Conservation (phyloP, 2,888 invertebrate genomes). For the Andrena chrysosceles region DNA sequence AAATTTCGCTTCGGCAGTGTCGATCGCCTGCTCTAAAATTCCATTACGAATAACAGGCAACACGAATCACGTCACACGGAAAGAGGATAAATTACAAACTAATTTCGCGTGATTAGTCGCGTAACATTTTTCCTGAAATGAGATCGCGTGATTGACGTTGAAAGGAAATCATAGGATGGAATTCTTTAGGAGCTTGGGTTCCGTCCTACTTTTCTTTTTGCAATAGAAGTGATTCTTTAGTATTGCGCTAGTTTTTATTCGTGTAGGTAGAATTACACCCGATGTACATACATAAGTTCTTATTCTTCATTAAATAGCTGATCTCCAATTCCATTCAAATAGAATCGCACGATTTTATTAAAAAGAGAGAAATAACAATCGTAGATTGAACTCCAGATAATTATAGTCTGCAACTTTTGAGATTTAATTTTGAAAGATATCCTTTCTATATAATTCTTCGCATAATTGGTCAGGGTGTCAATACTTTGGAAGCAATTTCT, state of each 20-base stretch:
- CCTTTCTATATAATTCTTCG: too few species aligned
- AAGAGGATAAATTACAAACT: background rate
- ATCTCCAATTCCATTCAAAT: background rate
- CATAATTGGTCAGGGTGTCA: too few species aligned
- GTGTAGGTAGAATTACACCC: background rate
- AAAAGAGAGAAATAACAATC: too few species aligned
- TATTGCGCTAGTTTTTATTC: background rate
- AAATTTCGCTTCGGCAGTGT: slow-evolving; percentile 20
- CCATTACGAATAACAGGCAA: slow-evolving; percentile 29
- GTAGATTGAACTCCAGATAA: too few species aligned
- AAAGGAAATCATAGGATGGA: background rate
- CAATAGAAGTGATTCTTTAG: background rate
- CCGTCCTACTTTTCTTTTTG: background rate
- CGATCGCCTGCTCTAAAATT: slow-evolving; percentile 45
- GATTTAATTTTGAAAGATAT: too few species aligned
- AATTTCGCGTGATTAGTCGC: background rate
- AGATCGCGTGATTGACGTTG: background rate
- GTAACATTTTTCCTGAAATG: slow-evolving; percentile 4
- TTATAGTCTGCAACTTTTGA: too few species aligned
- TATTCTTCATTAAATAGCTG: background rate
- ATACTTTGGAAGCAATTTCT: too few species aligned
- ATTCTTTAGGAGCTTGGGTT: background rate
- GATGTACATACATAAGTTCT: background rate
- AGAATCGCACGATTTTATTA: background rate
- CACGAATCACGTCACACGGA: background rate